Conservation (phyloP, 2,797 vertebrate genomes). For the Crocodylus rhombifer region DNA sequence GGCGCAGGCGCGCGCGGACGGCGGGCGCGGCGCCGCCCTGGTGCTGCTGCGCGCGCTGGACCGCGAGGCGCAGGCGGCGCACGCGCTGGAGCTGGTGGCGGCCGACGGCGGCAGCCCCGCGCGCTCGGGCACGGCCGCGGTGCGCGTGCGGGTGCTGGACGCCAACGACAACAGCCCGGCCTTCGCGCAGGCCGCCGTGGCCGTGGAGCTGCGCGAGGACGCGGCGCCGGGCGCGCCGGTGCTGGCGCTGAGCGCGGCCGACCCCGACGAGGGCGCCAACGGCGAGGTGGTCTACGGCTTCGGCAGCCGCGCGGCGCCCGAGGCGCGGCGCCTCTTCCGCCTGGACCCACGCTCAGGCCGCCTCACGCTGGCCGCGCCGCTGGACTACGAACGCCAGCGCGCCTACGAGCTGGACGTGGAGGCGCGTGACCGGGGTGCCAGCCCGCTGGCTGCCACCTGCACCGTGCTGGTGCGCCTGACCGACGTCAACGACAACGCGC, state of each 20-base stretch:
- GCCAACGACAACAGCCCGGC: conserved; percentile 93
- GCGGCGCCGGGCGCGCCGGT: conserved; percentile 86
- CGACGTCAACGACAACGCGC: conserved; percentile 95
- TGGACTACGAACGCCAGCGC: conserved; percentile 93
- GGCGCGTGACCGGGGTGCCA: conserved; percentile 88
- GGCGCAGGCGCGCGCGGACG: conserved; percentile 93
- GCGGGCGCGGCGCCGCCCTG: conserved; percentile 94
- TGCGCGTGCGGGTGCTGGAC: conserved; percentile 91
- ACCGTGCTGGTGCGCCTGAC: conserved; percentile 90
- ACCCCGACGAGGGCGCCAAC: conserved; percentile 91
- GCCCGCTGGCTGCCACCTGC: conserved; percentile 88
- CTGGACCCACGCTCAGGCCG: conserved; percentile 89
- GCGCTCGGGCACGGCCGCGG: conserved; percentile 87
- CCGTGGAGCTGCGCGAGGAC: conserved; percentile 91
- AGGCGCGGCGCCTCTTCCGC: conserved; percentile 90
- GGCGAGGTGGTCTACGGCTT: conserved; percentile 91
- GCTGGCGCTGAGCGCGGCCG: conserved; percentile 88
- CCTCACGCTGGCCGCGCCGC: conserved; percentile 86
- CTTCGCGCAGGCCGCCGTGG: conserved; percentile 89
- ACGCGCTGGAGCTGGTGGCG: conserved; percentile 91
- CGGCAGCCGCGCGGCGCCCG: conserved; percentile 86
- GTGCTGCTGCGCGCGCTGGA: conserved; percentile 94
- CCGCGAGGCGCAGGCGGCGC: conserved; percentile 90
- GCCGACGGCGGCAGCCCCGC: conserved; percentile 90
- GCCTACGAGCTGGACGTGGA: conserved; percentile 94